Conservation (phyloP, 2,113 vertebrate species). For the Sakesphorus luctuosus region DNA sequence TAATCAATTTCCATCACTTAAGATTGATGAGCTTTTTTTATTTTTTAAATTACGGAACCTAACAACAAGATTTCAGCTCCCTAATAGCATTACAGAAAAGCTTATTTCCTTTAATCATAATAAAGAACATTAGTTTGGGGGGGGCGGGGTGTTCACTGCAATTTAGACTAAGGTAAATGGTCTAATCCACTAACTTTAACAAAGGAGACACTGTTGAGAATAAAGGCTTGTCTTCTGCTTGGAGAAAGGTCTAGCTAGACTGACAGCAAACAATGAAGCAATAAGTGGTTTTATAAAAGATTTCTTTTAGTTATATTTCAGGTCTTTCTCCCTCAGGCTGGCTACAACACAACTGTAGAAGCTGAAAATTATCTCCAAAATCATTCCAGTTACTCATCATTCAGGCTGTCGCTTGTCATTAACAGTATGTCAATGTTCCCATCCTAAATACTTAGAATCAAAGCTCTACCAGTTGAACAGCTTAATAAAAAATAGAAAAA, state of each 20-base stretch:
- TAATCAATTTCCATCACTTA: not conserved
- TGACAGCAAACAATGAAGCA: not conserved
- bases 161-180: not conserved
- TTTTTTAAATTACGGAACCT: not conserved
- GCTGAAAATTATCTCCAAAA: slow-evolving; percentile 16
- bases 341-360: not conserved
- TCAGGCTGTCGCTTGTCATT: not conserved
- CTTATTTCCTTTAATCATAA: not conserved
- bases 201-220: not conserved
- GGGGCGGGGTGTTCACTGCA: too few relatives aligned
- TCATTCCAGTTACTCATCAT: not conserved
- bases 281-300: not conserved
- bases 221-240: not conserved
- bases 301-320: not conserved
- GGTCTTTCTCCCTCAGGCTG: not conserved
- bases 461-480: not conserved
- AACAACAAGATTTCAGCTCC: not conserved
- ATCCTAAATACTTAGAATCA: not conserved
- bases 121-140: too few relatives aligned
- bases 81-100: not conserved
- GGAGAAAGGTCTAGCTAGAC: not conserved
- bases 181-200: not conserved
- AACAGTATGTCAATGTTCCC: not conserved
- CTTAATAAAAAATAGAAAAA: not conserved
- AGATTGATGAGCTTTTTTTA: not conserved